Conservation (phyloP, 2,888 invertebrate genomes). For the Caenorhabditis virilis region DNA sequence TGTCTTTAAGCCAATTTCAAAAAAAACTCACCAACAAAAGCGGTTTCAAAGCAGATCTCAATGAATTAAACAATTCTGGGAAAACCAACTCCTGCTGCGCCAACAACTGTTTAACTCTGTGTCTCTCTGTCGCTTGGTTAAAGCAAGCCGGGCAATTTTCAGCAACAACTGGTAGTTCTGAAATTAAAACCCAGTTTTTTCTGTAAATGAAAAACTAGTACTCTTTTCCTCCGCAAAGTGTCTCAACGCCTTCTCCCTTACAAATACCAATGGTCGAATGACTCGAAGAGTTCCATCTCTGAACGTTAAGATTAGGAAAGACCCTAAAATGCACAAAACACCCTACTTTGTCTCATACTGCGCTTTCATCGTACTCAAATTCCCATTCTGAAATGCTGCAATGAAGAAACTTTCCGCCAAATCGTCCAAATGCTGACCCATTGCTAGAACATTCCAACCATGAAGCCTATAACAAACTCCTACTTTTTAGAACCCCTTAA, state of each 20-base stretch:
- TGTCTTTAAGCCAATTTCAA: background rate
- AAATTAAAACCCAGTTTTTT: background rate
- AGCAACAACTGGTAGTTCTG: constrained; percentile 77
- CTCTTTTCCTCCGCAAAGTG: constrained; percentile 78
- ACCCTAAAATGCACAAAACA: background rate
- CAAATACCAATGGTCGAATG: constrained; percentile 85
- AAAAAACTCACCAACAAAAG: constrained; percentile 26
- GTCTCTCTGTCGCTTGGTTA: constrained; percentile 57
- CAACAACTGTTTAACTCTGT: constrained; percentile 50
- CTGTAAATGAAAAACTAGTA: too few species aligned
- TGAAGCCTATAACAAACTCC: constrained; percentile 71
- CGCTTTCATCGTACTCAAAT: constrained; percentile 79
- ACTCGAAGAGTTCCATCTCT: constrained; percentile 83
- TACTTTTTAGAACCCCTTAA: background rate
- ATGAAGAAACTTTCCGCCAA: constrained; percentile 80
- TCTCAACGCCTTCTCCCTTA: constrained; percentile 79
- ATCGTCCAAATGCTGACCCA: constrained; percentile 86
- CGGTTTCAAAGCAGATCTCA: constrained; percentile 47
- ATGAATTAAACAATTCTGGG: constrained; percentile 53
- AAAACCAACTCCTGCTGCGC: constrained; percentile 56
- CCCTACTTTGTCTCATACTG: constrained; percentile 79
- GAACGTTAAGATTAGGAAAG: constrained; percentile 59
- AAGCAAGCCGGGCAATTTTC: constrained; percentile 74
- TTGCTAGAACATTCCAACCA: constrained; percentile 84
- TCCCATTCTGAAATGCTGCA: constrained; percentile 82